Evolutionary conservation across 2,113 vertebrate genomes (phyloP), one percentile per base, ranked within the genome.

Genomic region (Pseudorectes ferrugineus): DNA sequence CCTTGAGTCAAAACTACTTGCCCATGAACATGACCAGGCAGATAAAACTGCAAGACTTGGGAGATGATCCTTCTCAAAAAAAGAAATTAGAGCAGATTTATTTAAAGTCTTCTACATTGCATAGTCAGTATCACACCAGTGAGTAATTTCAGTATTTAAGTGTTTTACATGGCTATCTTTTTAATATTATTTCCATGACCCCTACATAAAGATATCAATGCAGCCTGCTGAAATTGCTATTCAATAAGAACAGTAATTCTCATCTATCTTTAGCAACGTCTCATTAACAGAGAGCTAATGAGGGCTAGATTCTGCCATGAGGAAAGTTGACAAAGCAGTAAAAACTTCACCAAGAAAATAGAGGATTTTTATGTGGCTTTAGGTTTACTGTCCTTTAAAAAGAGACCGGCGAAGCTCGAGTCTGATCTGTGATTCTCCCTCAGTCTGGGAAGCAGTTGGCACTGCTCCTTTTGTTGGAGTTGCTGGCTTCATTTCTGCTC

Each of bases 271-370:
- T 88, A 88, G 55, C 51, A 72, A 91, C 6, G 3, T 38, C 51
- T 95, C 70, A 62, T 91, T 89, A 96, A 81, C 61, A 68, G 28
- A 59, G 29, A 9, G 6, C n/a, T 89, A 95, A 95, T 95, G 85
- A 91, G 29, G n/a, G 58, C 23, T 89, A 45, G 40, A 74, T 84
- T 88, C 38, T 93, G 43, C 76, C 22, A 21, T 45, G 22, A 79
- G 62, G 55, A 58, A 91, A 78, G 54, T 70, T 88, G 75, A 79
- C 73, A 82, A 75, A 92, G 58, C 28, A 38, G 42, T 55, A 61
- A 75, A 90, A 72, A 23, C 19, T 72, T 26, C 33, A 92, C 20
- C 16, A 75, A 79, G 33, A 68, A 84, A 76, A 76, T 3, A n/a
- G 68, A 63, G 25, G 11, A 35, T 59, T 82, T 89, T 67, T 63